Base-by-base conservation (phyloP, 1,140 invertebrate genomes). In the Penaeus chinensis region DNA sequence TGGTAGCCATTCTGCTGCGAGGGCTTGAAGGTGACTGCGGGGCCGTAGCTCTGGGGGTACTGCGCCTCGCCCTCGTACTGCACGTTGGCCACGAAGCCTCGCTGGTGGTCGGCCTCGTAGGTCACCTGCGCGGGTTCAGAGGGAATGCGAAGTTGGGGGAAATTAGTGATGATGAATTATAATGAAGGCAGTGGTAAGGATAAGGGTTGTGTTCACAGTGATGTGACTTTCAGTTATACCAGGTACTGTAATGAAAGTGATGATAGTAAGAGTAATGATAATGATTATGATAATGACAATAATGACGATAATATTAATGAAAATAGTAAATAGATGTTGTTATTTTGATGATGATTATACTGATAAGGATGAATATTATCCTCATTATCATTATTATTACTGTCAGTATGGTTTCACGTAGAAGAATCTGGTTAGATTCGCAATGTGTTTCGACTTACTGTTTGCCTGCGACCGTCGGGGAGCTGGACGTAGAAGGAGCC, bases 31-130 rank as follows among this genome's bases (percentile, higher is more conserved):
- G 89, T 81, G 65, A 85, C 60, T 24, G 90, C 65, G 22, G 90
- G 89, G 16, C 77, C 76, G 63, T 90, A 79, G 61, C 81, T 81
- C 3, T 83, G 66, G 18, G 83, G 90, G 71, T 83, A 83, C 60
- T 90, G 84, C 5, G 90, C 89, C 74, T 91, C 87, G 11, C 90
- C 90, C 78, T 90, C 90, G 90, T 91, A 91, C 16, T 71, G 84
- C n/a, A 91, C 90, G 47, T 91, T 87, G 63, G 91, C 91, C 42
- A 87, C 85, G 82, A 91, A 91, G 10, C 91, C 91, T 61, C 83
- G 85, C n/a, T 90, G 54, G 85, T 90, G 89, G 80, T 91, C 91
- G 22, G 91, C 91, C 11, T 85, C 77, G 84, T 91, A 91, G 61
- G 84, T 91, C 37, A 91, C 91, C 85, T 87, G 27, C 5, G 60